A percentile compares a stretch with the other conserved stretches of the same genome.
These are phyloP conservation scores for Epiblema foenella DNA, from an alignment of 2,888 invertebrate species.

Conservation along the genomic window DNA sequence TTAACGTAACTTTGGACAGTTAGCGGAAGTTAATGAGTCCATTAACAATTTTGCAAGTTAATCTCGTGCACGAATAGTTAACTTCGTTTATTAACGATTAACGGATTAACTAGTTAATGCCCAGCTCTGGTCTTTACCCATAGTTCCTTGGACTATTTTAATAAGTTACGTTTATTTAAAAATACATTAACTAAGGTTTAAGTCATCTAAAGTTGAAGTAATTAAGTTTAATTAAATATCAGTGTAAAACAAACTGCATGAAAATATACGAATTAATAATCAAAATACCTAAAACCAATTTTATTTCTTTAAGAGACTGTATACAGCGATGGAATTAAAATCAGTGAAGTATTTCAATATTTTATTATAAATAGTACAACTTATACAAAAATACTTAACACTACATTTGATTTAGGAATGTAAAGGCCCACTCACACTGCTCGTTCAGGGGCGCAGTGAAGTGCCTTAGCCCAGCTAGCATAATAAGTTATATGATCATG, in stretches of 20 bases:
- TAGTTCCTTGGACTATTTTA: conserved; percentile 3
- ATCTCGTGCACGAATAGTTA: too few relatives aligned
- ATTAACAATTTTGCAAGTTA: too few relatives aligned
- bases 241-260: conserved; percentile 5
- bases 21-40: too few relatives aligned
- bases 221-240: background rate
- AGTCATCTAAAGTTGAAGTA: background rate
- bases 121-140: too few relatives aligned
- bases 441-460: background rate
- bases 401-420: background rate
- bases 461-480: background rate
- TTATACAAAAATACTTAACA: conserved; percentile 25
- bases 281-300: background rate
- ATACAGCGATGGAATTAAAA: background rate
- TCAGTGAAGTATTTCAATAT: background rate
- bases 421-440: background rate
- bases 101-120: too few relatives aligned
- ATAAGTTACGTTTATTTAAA: background rate
- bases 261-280: conserved; percentile 9
- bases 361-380: conserved; percentile 39
- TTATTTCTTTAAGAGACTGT: background rate
- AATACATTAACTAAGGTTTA: background rate
- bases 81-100: too few relatives aligned
- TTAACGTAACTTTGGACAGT: too few relatives aligned
- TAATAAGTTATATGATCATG: too few relatives aligned